Evolutionary conservation across 2,797 vertebrate species (phyloP), one percentile per base, ranked within the genome.

Genomic region (Anguilla obscura): DNA sequence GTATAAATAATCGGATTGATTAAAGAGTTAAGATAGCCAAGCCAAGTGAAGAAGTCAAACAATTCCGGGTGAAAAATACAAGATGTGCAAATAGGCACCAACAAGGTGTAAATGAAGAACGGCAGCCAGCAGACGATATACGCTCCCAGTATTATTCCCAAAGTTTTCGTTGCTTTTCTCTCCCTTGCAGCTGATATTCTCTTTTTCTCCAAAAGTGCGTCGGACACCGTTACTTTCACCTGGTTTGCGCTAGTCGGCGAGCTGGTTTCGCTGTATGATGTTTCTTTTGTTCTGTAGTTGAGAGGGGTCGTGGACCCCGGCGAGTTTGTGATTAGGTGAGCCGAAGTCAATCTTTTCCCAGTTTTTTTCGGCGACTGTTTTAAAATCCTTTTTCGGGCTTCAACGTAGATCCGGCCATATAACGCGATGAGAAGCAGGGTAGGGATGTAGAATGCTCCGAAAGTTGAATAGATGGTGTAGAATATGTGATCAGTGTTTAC

Each of bases 41-140:
- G 92, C 98, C 98, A 99, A 24, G 94, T 99, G 95, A 99, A 99
- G 91, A 99, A 98, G 95, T 99, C 98, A 95, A 98, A 99, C 80
- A 99, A 94, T 93, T 98, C 97, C 86, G 94, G 94, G 90, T 97
- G 96, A 86, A 97, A 97, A 94, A 95, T 96, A 91, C 98, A 99
- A n/a, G 96, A 88, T 2, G 93, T 91, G 48, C 96, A 97, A 0
- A 95, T 92, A 50, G 95, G 91, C 89, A 94, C 94, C 86, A 96
- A 86, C 83, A 97, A 82, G 0, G 96, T 96, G 94, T 98, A 98
- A 91, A 99, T 99, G 94, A 99, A 99, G 95, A 99, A 99, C 56
- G 98, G 98, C 91, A 99, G 94, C 98, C 98, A 99, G 90, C 98
- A 99, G n/a, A 99, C 96, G 58, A 99, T 99, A 84, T 99, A 99